These are phyloP conservation scores for Pterophyllum scalare DNA, from an alignment of 2,113 vertebrate species.

Conservation along the genomic window DNA sequence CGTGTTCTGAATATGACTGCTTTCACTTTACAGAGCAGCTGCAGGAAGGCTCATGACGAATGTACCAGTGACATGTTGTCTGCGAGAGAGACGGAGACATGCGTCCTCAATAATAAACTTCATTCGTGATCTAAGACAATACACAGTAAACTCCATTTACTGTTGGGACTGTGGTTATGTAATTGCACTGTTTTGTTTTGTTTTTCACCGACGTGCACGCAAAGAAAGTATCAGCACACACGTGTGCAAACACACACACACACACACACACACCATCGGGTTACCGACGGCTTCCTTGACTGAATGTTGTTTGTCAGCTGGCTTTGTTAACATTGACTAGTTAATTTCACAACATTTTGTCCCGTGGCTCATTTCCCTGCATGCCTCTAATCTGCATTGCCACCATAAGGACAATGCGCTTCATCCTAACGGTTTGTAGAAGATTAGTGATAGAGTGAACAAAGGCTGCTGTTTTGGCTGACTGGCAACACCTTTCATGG, in stretches of 20 bases:
- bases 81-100: neutral
- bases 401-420: conserved; percentile 38
- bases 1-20: conserved; percentile 70
- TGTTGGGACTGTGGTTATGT: neutral
- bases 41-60: conserved; percentile 48
- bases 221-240: neutral
- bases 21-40: conserved; percentile 67
- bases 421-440: conserved; percentile 45
- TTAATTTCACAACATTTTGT: conserved; percentile 51
- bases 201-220: neutral
- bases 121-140: conserved; percentile 23
- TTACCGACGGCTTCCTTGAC: neutral
- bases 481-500: conserved; percentile 62
- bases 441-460: conserved; percentile 57
- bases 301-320: conserved; percentile 38
- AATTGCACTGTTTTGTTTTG: neutral
- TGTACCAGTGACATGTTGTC: conserved; percentile 34
- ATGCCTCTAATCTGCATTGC: conserved; percentile 49
- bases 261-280: neutral
- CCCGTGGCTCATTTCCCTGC: conserved; percentile 20
- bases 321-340: conserved; percentile 38
- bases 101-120: conserved; percentile 17
- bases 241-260: neutral
- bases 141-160: conserved; percentile 7
- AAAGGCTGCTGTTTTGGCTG: conserved; percentile 59